These are phyloP conservation scores for Phenganax marumi DNA, from an alignment of 92 coral and sea anemone genomes.

Conservation along the genomic window DNA sequence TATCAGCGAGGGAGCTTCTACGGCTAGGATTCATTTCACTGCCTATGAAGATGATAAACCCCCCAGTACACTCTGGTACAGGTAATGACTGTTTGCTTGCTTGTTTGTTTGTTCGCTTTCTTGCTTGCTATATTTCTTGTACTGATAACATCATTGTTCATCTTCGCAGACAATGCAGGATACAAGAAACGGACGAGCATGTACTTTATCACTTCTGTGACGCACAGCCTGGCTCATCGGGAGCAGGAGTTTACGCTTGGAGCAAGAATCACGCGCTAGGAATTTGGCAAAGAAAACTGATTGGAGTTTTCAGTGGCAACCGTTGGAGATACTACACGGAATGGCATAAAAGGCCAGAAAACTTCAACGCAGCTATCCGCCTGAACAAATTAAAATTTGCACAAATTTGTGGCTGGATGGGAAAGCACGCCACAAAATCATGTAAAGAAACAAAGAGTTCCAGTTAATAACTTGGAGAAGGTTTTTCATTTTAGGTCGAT, in stretches of 20 bases:
- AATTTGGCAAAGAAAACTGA: slow-evolving; percentile 57
- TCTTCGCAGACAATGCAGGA: slow-evolving; percentile 53
- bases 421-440: slow-evolving; percentile 36
- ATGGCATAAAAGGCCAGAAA: slow-evolving; percentile 61
- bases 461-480: no score
- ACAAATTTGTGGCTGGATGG: slow-evolving; percentile 90
- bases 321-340: slow-evolving; percentile 63
- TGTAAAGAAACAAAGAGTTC: slow-evolving; percentile 11
- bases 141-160: slow-evolving; percentile 2
- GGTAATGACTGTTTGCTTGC: slow-evolving; percentile 55
- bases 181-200: slow-evolving; percentile 38
- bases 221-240: slow-evolving; percentile 89
- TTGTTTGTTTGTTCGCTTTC: background rate
- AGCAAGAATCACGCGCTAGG: slow-evolving; percentile 43
- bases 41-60: slow-evolving; percentile 95
- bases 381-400: slow-evolving; percentile 66
- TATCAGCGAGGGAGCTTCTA: slow-evolving; percentile 65
- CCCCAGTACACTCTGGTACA: slow-evolving; percentile 74
- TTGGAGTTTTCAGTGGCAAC: slow-evolving; percentile 91
- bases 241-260: slow-evolving; percentile 85
- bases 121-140: background rate
- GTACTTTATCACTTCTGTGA: slow-evolving; percentile 88
- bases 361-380: slow-evolving; percentile 88
- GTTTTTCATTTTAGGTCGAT: no score
- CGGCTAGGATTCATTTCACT: slow-evolving; percentile 77